phyloP scores from a whole-genome alignment of 1,140 invertebrate species.

The Helicoverpa zea region DNA sequence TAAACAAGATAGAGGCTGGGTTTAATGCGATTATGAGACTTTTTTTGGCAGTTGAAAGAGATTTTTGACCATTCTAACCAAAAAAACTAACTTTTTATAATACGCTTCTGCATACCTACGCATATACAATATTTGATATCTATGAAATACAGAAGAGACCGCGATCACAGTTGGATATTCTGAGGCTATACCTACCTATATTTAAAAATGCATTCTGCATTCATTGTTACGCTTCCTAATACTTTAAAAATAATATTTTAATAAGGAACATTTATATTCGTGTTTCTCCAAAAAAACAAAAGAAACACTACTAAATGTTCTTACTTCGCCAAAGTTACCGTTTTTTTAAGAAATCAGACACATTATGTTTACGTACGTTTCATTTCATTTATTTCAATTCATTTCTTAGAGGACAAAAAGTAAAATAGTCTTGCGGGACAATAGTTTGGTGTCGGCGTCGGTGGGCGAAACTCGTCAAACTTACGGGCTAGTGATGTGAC shows the following conservation, averaged over 20 bases:
- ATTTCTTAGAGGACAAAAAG: constrained; percentile 36
- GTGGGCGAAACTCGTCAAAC: constrained; percentile 38
- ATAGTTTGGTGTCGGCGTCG: constrained; percentile 41
- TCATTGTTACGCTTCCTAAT: too few species aligned
- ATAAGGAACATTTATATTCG: too few species aligned
- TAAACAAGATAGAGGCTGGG: not conserved
- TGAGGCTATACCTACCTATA: too few species aligned
- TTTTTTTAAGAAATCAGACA: not conserved
- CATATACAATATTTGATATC: too few species aligned
- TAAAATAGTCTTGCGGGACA: constrained; percentile 36
- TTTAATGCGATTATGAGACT: not conserved
- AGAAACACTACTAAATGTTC: not conserved
- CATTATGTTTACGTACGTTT: constrained; percentile 15
- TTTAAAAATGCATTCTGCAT: too few species aligned
- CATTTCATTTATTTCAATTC: constrained; percentile 43
- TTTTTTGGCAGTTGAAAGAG: not conserved
- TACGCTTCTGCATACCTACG: too few species aligned
- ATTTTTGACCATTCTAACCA: too few species aligned
- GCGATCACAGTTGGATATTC: too few species aligned
- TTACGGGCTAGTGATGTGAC: constrained; percentile 34
- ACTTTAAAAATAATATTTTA: too few species aligned
- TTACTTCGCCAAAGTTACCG: not conserved
- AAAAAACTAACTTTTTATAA: too few species aligned
- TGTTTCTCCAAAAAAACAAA: not conserved
- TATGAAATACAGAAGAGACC: too few species aligned